Evolutionary conservation across 2,113 vertebrate species (phyloP).

Genomic region (Pterocles gutturalis): DNA sequence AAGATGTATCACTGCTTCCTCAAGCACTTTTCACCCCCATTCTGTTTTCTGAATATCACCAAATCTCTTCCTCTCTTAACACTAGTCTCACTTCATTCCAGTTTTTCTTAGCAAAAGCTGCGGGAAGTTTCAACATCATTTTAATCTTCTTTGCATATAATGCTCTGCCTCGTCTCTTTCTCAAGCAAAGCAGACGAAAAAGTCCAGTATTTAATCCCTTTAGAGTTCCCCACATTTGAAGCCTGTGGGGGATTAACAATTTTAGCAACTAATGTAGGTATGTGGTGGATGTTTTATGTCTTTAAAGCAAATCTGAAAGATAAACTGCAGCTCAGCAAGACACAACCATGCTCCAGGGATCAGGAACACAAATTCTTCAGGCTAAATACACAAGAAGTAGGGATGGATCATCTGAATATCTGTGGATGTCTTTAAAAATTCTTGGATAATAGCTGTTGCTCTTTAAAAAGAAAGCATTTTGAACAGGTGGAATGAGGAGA

Average conservation of each 20-base stretch:
- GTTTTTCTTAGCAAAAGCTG: neutral
- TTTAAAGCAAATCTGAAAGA: neutral
- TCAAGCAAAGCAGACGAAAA: neutral
- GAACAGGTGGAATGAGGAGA: neutral
- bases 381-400: neutral
- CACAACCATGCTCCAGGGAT: neutral
- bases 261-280: neutral
- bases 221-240: neutral
- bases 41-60: neutral
- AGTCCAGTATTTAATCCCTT: neutral
- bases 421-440: neutral
- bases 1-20: rapidly evolving
- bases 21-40: neutral
- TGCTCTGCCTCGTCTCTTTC: neutral
- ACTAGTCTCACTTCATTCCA: neutral
- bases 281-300: neutral
- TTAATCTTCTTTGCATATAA: neutral
- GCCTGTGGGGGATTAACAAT: neutral
- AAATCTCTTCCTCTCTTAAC: neutral
- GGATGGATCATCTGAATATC: neutral
- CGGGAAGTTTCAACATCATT: neutral
- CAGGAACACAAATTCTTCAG: neutral
- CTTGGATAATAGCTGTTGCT: neutral
- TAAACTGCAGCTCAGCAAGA: neutral
- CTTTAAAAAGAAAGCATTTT: neutral